Base-by-base conservation (phyloP, 2,888 invertebrate species). In the Cephus runcator region DNA sequence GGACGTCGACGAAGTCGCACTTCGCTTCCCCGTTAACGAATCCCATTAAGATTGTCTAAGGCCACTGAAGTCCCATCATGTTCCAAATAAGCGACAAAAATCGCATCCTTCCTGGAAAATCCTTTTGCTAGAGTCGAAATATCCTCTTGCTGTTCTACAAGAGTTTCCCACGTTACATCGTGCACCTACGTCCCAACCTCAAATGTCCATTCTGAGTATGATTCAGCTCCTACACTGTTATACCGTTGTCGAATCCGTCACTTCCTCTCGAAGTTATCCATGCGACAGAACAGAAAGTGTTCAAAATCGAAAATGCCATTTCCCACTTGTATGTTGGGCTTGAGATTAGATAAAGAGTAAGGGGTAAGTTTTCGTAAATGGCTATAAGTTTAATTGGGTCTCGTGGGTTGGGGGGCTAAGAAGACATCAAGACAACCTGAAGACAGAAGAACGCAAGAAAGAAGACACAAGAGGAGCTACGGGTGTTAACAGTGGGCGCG, bases 381-480 rank as follows among this genome's bases (percentile, higher is more conserved):
- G 33, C 71, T 33, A 30, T 23, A 15, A 69, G 11, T 30, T 69
- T 69, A 36, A 36, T 36, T 1, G 69, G n/a, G 40, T 69, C 31
- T 71, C 31, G 15, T 12, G 71, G 71, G 71, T 30, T 31, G 71
- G 71, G 71, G 69, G 69, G 69, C 88, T 81, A 91, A 92, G 92
- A 93, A 92, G 92, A 92, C 83, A 82, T 88, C 88, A 90, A 88
- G 88, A 90, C 90, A 88, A 87, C 85, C 87, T 90, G 90, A 92
- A 92, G 92, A 91, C 85, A 89, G 92, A 92, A 92, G 91, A 92
- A 80, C 76, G 85, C 90, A 92, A 92, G 92, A 92, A 89, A 91
- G 91, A 92, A 92, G 91, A 92, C 88, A 87, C 89, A 88, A 92
- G 90, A 92, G 89, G 90, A 90, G 56, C 76, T 78, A 83, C 69